phyloP scores from a whole-genome alignment of 2,113 vertebrate genomes.

The Apeltes quadracus region DNA sequence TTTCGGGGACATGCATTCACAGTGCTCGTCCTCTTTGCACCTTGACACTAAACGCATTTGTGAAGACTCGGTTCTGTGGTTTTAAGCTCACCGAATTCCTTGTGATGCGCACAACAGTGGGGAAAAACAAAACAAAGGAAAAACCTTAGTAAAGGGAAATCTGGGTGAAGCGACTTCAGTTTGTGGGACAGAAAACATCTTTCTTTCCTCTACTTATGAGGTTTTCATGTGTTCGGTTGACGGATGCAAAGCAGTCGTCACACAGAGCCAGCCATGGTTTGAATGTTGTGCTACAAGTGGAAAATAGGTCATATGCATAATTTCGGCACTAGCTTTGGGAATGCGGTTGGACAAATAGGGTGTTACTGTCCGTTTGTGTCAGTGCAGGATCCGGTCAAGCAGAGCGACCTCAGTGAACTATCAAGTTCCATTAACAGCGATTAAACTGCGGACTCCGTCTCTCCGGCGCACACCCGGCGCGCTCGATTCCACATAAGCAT shows the following conservation, averaged over 20 bases:
- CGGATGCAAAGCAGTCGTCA: constrained; percentile 47
- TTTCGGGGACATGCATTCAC: constrained; percentile 12
- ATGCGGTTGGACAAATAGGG: constrained; percentile 25
- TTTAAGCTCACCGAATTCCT: constrained; percentile 34
- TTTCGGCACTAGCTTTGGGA: constrained; percentile 29
- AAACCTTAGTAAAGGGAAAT: constrained; percentile 12
- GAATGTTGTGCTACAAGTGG: constrained; percentile 46
- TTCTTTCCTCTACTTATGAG: constrained; percentile 22
- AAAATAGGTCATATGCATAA: constrained; percentile 68
- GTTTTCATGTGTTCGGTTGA: constrained; percentile 29
- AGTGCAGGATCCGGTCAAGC: constrained; percentile 40
- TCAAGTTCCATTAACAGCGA: constrained; percentile 47
- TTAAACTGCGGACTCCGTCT: constrained; percentile 34
- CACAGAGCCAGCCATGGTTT: constrained; percentile 31
- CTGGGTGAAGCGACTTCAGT: constrained; percentile 16
- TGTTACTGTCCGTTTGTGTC: constrained; percentile 46
- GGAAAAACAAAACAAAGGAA: constrained; percentile 26
- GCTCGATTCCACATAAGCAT: constrained; percentile 46
- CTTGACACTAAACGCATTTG: constrained; percentile 6
- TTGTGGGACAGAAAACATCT: constrained; percentile 22
- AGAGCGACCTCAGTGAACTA: constrained; percentile 16
- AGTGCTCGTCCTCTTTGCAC: constrained; percentile 47
- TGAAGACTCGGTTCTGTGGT: constrained; percentile 33
- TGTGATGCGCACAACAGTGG: constrained; percentile 19
- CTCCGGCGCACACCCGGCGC: constrained; percentile 26